phyloP scores from a whole-genome alignment of 2,888 invertebrate genomes.

The Thereva nobilitata region DNA sequence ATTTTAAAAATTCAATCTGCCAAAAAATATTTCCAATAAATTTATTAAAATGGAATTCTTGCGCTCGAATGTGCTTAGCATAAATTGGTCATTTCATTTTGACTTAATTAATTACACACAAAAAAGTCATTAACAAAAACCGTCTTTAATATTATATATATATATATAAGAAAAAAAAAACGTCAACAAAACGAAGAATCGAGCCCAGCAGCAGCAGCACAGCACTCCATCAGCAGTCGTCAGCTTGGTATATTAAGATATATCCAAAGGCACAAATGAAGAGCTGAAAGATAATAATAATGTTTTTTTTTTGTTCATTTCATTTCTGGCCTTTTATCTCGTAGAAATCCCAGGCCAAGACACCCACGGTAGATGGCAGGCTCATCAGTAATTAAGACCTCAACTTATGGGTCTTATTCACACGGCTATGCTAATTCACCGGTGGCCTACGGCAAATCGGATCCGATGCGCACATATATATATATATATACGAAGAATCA shows the following conservation, averaged over 20 bases:
- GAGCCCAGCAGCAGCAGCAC: constrained; percentile 22
- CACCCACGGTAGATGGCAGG: constrained; percentile 20
- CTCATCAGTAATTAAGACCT: constrained; percentile 40
- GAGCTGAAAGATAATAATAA: constrained; percentile 16
- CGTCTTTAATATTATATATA: background rate
- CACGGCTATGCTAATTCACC: constrained; percentile 44
- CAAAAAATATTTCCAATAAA: constrained; percentile 35
- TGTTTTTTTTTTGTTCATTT: no score
- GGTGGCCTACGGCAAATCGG: constrained; percentile 36
- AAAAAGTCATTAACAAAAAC: constrained; percentile 10
- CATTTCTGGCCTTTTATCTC: background rate
- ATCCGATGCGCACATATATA: constrained; percentile 32
- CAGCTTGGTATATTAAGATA: no score
- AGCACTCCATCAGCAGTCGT: constrained; percentile 17
- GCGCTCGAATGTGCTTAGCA: constrained; percentile 25
- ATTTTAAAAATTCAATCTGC: constrained; percentile 34
- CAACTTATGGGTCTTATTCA: constrained; percentile 42
- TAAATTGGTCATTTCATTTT: constrained; percentile 35
- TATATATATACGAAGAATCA: no score
- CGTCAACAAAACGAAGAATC: constrained; percentile 35
- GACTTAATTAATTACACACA: constrained; percentile 28
- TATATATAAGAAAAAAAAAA: constrained; percentile 16
- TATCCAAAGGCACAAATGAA: background rate
- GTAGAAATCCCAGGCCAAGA: constrained; percentile 22
- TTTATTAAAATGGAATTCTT: constrained; percentile 37